Evolutionary conservation across 2,888 invertebrate genomes (phyloP), one percentile per base, ranked within the genome.

Genomic region (Callyntrura sp.): DNA sequence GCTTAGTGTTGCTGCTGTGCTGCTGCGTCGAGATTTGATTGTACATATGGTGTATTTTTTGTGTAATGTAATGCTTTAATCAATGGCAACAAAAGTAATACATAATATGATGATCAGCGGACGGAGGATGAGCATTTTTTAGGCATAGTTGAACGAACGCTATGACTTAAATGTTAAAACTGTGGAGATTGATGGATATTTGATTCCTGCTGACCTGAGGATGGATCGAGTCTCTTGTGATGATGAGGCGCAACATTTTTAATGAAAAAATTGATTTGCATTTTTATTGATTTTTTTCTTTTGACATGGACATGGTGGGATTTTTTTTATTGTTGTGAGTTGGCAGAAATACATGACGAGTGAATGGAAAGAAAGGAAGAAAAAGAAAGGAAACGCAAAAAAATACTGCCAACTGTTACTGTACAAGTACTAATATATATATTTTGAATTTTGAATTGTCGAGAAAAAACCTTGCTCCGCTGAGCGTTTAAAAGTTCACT

Each of bases 121-220:
- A n/a, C 17, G 14, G 17, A 5, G 14, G 8, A n/a, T 23, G n/a
- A 9, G 28, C 25, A 23, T 62, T 51, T 76, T 79, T 79, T 57
- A 57, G n/a, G 35, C 55, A n/a, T 79, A 28, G 78, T 57, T 79
- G 76, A 76, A 76, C 57, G 78, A 79, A 57, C 78, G 78, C 57
- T 57, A 57, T 55, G 78, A 57, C 55, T 79, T 55, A 28, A 57
- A 48, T 51, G 73, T 25, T 76, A 5, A 76, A 51, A 14, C 51
- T 48, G 23, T 2, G 1, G 28, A 48, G 57, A 57, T 25, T 28
- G 57, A 79, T 57, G 78, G 55, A 57, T 45, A 55, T 79, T 48
- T 73, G 73, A 73, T 73, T 48, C 12, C 43, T 17, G 70, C 43
- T 70, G 70, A 70, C 43, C 70, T 17, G 60, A 9, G 17, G 17